phyloP scores from a whole-genome alignment of 1,140 invertebrate genomes.

The Adelges cooleyi region DNA sequence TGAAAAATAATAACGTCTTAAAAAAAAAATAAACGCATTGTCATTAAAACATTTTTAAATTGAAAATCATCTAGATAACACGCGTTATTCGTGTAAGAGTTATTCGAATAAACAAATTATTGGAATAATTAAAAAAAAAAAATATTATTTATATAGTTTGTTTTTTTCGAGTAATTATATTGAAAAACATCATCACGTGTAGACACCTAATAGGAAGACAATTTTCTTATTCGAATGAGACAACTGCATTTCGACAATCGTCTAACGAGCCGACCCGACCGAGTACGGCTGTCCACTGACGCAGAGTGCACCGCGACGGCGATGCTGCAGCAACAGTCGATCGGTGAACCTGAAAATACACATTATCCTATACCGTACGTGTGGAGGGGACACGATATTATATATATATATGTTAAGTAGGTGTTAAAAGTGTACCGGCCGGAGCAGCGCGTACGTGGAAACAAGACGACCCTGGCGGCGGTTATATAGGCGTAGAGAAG shows the following conservation, averaged over 20 bases:
- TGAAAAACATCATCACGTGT: too few species aligned
- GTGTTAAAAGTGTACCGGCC: slow-evolving; percentile 24
- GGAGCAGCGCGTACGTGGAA: neutral
- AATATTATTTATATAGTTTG: too few species aligned
- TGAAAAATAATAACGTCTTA: neutral
- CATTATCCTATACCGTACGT: neutral
- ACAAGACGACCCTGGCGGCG: neutral
- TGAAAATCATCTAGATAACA: too few species aligned
- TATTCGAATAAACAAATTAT: too few species aligned
- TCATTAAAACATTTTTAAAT: too few species aligned
- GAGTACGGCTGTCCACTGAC: too few species aligned
- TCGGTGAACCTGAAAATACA: neutral
- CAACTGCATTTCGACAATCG: neutral
- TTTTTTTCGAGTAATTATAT: too few species aligned
- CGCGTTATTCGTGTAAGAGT: too few species aligned
- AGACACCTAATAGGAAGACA: too few species aligned
- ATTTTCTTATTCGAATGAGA: neutral
- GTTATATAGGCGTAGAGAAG: neutral
- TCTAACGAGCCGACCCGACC: too few species aligned
- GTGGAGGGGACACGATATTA: neutral
- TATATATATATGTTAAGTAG: slow-evolving; percentile 26
- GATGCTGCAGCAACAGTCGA: neutral
- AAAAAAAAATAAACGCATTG: neutral
- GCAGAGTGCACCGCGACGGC: neutral
- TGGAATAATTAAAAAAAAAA: too few species aligned